Conservation (phyloP, 2,888 invertebrate species). For the Lamproptera curius region DNA sequence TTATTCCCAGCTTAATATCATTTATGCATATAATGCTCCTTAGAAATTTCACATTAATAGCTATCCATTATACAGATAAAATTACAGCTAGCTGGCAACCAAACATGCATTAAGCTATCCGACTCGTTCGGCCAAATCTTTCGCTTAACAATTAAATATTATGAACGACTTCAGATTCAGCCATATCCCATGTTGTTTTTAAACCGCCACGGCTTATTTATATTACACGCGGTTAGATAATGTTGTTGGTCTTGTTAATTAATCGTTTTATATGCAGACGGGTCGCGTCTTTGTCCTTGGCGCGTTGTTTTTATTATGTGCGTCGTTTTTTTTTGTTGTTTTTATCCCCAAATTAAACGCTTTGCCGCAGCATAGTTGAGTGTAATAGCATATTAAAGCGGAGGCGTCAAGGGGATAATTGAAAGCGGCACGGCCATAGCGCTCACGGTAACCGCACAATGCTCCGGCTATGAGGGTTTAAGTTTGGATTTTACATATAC, state of each 20-base stretch:
- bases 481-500: slow-evolving; percentile 5
- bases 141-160: slow-evolving; percentile 14
- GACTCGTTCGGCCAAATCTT: slow-evolving; percentile 11
- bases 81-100: background rate
- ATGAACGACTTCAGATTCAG: slow-evolving; percentile 8
- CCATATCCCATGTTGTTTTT: slow-evolving; percentile 16
- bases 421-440: slow-evolving; percentile 8
- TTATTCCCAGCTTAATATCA: no score
- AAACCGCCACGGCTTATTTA: slow-evolving; percentile 27
- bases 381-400: slow-evolving; percentile 10
- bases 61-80: no score
- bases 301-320: slow-evolving; percentile 41
- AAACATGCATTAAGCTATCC: background rate
- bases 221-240: slow-evolving; percentile 51
- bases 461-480: slow-evolving; percentile 12
- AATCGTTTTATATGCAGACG: slow-evolving; percentile 68
- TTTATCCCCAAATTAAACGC: slow-evolving; percentile 8
- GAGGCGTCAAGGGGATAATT: slow-evolving; percentile 16
- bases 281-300: slow-evolving; percentile 37
- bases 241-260: slow-evolving; percentile 69
- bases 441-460: slow-evolving; percentile 18
- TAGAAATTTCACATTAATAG: no score
- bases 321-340: slow-evolving; percentile 26
- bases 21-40: no score
- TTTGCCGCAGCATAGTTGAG: slow-evolving; percentile 6